Conservation (phyloP, 2,888 invertebrate species). For the Megaustenia siamemsis region DNA sequence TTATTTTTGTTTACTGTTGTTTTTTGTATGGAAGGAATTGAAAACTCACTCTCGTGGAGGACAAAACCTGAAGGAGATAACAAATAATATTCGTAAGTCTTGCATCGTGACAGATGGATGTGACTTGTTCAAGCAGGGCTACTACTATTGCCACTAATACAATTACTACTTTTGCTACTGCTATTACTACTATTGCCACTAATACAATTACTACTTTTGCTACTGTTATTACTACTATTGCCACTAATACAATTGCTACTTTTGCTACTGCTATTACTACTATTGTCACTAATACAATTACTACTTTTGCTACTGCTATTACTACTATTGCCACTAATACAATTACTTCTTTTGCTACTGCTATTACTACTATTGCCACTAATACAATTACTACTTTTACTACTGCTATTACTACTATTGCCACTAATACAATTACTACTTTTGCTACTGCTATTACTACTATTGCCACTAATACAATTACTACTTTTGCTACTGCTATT, state of each 20-base stretch:
- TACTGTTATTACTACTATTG: background rate
- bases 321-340: background rate
- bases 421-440: background rate
- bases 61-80: no score
- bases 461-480: background rate
- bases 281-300: background rate
- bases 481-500: background rate
- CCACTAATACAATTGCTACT: background rate
- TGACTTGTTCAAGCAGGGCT: no score
- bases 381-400: background rate
- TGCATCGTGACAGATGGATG: no score
- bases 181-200: background rate
- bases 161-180: background rate
- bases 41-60: no score
- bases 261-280: background rate
- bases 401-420: background rate
- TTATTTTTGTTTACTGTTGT: no score
- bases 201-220: background rate
- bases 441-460: background rate
- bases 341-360: background rate
- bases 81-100: no score
- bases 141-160: background rate
- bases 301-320: background rate
- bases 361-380: background rate
- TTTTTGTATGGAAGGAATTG: no score